Conservation (phyloP, 1,140 invertebrate species). For the Notospermus geniculatus region DNA sequence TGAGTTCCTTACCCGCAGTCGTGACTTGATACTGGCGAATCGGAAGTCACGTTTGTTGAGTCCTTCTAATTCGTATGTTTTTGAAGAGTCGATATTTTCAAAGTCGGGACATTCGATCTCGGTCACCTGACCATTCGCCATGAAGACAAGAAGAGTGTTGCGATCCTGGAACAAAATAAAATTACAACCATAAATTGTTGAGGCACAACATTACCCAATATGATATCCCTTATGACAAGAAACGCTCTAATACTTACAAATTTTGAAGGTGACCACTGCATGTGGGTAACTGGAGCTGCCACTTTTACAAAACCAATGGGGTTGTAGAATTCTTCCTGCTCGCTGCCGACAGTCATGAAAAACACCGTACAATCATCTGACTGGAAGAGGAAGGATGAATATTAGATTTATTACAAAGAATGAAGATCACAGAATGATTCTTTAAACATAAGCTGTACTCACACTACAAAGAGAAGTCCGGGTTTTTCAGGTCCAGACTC, state of each 20-base stretch:
- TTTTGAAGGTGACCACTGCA: conserved; percentile 52
- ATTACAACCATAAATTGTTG: too few species aligned
- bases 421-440: too few species aligned
- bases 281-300: conserved; percentile 40
- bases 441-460: too few species aligned
- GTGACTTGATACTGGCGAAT: conserved; percentile 54
- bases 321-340: conserved; percentile 32
- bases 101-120: conserved; percentile 49
- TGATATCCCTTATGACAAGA: too few species aligned
- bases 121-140: conserved; percentile 45
- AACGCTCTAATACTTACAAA: conserved; percentile 53
- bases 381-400: conserved; percentile 40
- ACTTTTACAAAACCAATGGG: conserved; percentile 54
- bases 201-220: too few species aligned
- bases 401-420: too few species aligned
- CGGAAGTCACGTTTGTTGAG: conserved; percentile 39
- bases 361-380: conserved; percentile 52
- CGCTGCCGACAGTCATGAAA: conserved; percentile 44
- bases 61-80: conserved; percentile 46
- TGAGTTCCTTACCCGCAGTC: conserved; percentile 40
- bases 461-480: too few species aligned
- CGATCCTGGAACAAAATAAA: conserved; percentile 35
- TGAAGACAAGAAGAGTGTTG: conserved; percentile 45
- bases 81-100: conserved; percentile 46
- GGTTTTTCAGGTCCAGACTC: too few species aligned